Base-by-base conservation (phyloP, 2,888 invertebrate species). In the Brachypalpus laphriformis region DNA sequence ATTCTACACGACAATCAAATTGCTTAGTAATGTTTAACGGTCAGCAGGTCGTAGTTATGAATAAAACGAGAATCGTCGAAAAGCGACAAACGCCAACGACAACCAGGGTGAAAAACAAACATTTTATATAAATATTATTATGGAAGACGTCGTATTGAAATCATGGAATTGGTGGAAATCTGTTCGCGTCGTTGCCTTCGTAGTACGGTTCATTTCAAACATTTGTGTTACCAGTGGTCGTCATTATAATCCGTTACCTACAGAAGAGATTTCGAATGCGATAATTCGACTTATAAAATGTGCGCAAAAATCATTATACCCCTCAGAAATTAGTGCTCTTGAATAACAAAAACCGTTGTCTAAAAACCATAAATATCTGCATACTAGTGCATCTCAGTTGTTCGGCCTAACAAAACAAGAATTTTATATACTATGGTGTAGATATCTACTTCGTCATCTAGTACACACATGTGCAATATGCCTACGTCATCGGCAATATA, bases 221-320 rank as follows among this genome's bases (percentile, higher is more conserved):
- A 25, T n/a, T 3, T 31, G 18, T 11, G 2, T n/a, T 18, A 37
- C 16, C 8, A 20, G 16, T 7, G 3, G n/a, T n/a, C n/a, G n/a
- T n/a, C n/a, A n/a, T n/a, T n/a, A n/a, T n/a, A n/a, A n/a, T n/a
- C n/a, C n/a, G 8, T 63, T 28, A 11, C 3, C 61, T 4, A 18
- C 22, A 18, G 3, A 45, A 20, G 28, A 45, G 22, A n/a, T 61
- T 18, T 18, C 7, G 4, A 28, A 61, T 18, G 28, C 61, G 2
- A 45, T 28, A 56, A 20, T 45, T 3, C 2, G n/a, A 8, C 31
- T 56, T 8, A 56, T 70, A 45, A 56, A 56, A 56, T 56, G 16
- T 45, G 54, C 18, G 9, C 75, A 65, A 14, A 45, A n/a, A 1
- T 49, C 47, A 0, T 31, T 57, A 6, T 47, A 65, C 11, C 14